Percentiles rank a stretch among this genome's conserved stretches.
These are phyloP conservation scores for Hyles euphorbiae DNA, from an alignment of 1,140 invertebrate genomes.

Conservation along the genomic window DNA sequence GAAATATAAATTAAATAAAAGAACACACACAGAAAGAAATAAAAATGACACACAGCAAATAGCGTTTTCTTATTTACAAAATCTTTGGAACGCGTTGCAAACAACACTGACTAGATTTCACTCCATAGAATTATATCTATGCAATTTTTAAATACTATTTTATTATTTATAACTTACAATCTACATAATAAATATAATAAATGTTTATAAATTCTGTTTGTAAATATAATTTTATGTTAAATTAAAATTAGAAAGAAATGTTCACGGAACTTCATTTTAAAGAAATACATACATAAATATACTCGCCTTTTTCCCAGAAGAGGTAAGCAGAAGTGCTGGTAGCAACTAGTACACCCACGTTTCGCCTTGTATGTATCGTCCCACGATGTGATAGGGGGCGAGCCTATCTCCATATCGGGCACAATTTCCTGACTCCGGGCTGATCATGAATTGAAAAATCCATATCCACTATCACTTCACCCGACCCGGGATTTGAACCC, in stretches of 20 bases:
- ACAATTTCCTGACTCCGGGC: too few species aligned
- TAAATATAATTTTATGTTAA: background rate
- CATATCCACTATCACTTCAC: too few species aligned
- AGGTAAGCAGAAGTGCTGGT: too few species aligned
- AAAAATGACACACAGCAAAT: slow-evolving; percentile 22
- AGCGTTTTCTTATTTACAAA: slow-evolving; percentile 54
- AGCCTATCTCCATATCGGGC: too few species aligned
- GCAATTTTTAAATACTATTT: slow-evolving; percentile 25
- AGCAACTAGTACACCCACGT: too few species aligned
- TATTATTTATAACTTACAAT: too few species aligned
- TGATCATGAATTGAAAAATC: too few species aligned
- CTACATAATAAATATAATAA: too few species aligned
- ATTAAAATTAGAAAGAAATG: background rate
- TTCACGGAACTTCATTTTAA: background rate
- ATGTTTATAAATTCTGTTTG: background rate
- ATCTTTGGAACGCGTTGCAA: slow-evolving; percentile 70
- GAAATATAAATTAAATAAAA: slow-evolving; percentile 10
- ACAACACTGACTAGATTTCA: slow-evolving; percentile 69
- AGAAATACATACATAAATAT: background rate
- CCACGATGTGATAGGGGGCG: too few species aligned
- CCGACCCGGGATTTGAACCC: too few species aligned
- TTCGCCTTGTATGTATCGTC: background rate
- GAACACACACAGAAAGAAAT: background rate
- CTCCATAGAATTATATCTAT: slow-evolving; percentile 38
- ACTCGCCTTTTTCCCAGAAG: background rate